phyloP scores from a whole-genome alignment of 2,113 vertebrate genomes.

The Pelvicachromis taeniatus region DNA sequence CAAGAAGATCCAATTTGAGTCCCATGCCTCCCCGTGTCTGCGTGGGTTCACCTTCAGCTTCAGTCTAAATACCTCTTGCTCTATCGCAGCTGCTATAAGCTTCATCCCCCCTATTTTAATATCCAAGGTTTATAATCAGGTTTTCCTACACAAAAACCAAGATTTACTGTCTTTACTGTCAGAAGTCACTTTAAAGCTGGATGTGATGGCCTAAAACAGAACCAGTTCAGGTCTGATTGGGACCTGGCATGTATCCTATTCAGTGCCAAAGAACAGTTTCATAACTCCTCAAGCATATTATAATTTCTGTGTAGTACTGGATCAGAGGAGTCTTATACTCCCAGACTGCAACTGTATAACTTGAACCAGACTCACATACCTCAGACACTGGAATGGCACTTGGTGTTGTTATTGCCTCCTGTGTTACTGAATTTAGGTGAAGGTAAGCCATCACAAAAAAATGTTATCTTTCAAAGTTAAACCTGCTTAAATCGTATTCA shows the following conservation, averaged over 20 bases:
- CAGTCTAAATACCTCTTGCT: too few relatives aligned
- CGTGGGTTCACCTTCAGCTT: too few relatives aligned
- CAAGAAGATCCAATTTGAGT: too few relatives aligned
- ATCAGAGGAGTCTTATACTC: slow-evolving; percentile 7
- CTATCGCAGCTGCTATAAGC: too few relatives aligned
- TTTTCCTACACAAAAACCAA: not conserved
- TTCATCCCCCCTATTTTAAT: not conserved
- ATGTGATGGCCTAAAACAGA: not conserved
- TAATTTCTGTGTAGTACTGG: not conserved
- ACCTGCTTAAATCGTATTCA: not conserved
- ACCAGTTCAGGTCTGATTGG: not conserved
- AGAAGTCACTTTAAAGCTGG: not conserved
- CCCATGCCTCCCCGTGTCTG: too few relatives aligned
- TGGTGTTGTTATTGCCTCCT: slow-evolving; percentile 37
- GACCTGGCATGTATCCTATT: not conserved
- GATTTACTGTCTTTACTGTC: not conserved
- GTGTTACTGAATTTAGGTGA: slow-evolving; percentile 31
- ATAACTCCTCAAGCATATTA: not conserved
- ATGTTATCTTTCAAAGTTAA: slow-evolving; percentile 46
- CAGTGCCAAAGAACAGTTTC: not conserved
- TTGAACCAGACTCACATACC: slow-evolving; percentile 1
- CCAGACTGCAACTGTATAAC: not conserved
- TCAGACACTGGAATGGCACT: slow-evolving; percentile 4
- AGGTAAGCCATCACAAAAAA: slow-evolving; percentile 59
- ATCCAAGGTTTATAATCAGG: not conserved